Evolutionary conservation across 2,797 vertebrate species (phyloP), one percentile per base, ranked within the genome.

Genomic region (Gephyroberyx darwinii): DNA sequence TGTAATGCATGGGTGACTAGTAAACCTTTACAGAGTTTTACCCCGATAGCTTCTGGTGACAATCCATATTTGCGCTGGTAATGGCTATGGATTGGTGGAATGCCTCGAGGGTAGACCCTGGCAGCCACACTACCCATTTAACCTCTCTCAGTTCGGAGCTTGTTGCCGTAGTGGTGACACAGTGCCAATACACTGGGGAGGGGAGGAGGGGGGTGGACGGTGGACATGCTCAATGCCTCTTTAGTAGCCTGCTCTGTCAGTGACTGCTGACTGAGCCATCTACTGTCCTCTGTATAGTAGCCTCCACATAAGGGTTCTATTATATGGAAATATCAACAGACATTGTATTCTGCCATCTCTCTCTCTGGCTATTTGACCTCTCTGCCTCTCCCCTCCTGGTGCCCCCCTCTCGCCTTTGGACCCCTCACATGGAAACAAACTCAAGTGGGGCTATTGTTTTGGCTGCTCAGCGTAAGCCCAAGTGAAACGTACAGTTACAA

Each of bases 391-490:
- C 58, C 39, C 12, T n/a, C 33, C 61, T 0, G 2, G 41, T 82
- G 67, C 69, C 62, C 65, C 43, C 35, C 67, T 71, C 64, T 83
- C 5, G 51, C 75, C 79, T 80, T 22, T 77, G 55, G 77, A 83
- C 74, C 80, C 68, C 78, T 83, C 84, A 82, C 85, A 81, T 85
- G 86, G 82, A 91, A 88, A 82, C 84, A 79, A 83, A 86, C 79
- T 87, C 50, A 80, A 91, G 82, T 65, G 64, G 72, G 55, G 54
- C 86, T 88, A 84, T 92, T 92, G 89, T 92, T 91, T 88, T 89
- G 80, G 84, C 81, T 78, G 84, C 77, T 2, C 65, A 81, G 82
- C 64, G 6, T 86, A 88, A 89, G 73, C 74, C 51, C 33, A 78
- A 89, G 77, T 85, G 84, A 90, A 90, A 88, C 81, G 73, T 89